Base-by-base conservation (phyloP, 2,888 invertebrate species). In the Lagria hirta region DNA sequence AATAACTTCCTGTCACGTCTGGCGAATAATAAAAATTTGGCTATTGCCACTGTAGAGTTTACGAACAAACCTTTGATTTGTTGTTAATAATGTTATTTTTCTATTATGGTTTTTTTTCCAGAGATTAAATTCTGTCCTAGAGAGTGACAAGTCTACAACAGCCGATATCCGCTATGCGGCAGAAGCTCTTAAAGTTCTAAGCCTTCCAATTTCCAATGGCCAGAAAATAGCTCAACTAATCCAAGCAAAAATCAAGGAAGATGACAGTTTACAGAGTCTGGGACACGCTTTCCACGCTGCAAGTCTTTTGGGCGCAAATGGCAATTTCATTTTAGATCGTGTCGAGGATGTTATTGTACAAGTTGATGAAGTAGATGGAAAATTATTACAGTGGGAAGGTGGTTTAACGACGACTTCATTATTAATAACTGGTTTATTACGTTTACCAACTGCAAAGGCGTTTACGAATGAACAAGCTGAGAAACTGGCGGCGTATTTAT, bases 291-390 rank as follows among this genome's bases (percentile, higher is more conserved):
- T 96, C 58, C 84, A 85, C 43, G 78, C 89, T 33, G 90, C 91
- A n/a, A 76, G 88, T 26, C 79, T 84, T 51, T 74, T 94, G 54
- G 64, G 64, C 18, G 78, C 77, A 52, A 82, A 83, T 42, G 84
- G 84, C 8, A 77, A 75, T 28, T 82, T 82, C 62, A 77, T 79
- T 24, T 79, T 81, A 24, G 83, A 88, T 45, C 83, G 89, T 36
- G 84, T 95, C 13, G 94, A 95, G 71, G 93, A 95, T 67, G 86
- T 90, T n/a, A 76, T 97, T 45, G 85, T 90, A 2, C 94, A 96
- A 64, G 96, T 96, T 1, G 97, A 98, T 73, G 96, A 97, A 77
- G 86, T 66, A 16, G 91, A 96, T 72, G 86, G 88, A 6, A 83
- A 82, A 61, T 83, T 87, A 59, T 74, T 93, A 48, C 89, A 96